phyloP scores from a whole-genome alignment of 2,797 vertebrate genomes.

The Melanotaenia parkinsoni region DNA sequence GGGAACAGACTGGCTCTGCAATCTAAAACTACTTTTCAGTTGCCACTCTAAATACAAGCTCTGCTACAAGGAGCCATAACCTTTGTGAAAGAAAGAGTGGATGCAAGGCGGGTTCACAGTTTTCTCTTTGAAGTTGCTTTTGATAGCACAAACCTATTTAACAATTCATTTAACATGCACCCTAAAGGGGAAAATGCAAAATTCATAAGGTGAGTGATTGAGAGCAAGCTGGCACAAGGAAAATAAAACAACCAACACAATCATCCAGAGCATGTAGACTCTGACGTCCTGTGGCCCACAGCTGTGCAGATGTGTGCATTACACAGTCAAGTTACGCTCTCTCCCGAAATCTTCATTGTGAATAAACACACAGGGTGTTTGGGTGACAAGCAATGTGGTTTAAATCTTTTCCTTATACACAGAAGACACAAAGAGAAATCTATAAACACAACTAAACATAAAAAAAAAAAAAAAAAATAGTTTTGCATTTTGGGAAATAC shows the following conservation, averaged over 20 bases:
- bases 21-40: conserved; percentile 61
- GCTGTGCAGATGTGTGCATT: conserved; percentile 34
- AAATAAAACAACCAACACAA: conserved; percentile 58
- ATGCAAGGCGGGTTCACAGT: conserved; percentile 53
- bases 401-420: not conserved
- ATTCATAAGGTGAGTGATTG: conserved; percentile 39
- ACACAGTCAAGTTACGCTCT: conserved; percentile 44
- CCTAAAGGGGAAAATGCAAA: conserved; percentile 53
- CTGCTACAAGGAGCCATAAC: conserved; percentile 48
- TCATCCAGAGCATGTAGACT: conserved; percentile 36
- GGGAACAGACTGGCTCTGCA: conserved; percentile 41
- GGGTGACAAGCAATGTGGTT: too few relatives aligned
- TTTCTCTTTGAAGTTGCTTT: conserved; percentile 58
- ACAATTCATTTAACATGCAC: conserved; percentile 57
- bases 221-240: conserved; percentile 43
- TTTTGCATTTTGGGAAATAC: too few relatives aligned
- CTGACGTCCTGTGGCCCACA: conserved; percentile 41
- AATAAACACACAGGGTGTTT: too few relatives aligned
- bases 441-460: too few relatives aligned
- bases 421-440: not conserved
- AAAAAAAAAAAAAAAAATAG: too few relatives aligned
- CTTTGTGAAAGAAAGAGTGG: conserved; percentile 3
- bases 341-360: too few relatives aligned
- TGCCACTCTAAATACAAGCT: conserved; percentile 44
- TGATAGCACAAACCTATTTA: conserved; percentile 63